phyloP scores from a whole-genome alignment of 2,888 invertebrate species.

The Adelphocoris suturalis region DNA sequence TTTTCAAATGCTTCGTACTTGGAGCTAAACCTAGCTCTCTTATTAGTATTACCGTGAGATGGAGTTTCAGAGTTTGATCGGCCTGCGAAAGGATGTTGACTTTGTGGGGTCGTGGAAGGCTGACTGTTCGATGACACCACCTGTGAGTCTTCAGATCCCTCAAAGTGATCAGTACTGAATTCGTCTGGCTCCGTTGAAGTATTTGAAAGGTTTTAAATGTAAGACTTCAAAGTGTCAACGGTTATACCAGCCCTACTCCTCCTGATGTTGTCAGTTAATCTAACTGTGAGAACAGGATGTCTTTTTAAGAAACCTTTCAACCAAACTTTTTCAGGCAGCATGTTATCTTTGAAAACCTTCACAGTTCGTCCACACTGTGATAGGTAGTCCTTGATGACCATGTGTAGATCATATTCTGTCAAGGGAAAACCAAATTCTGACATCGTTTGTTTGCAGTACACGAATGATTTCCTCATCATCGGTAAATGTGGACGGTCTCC shows the following conservation, averaged over 20 bases:
- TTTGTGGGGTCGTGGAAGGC: slow-evolving; percentile 51
- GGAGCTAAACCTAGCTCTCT: slow-evolving; percentile 44
- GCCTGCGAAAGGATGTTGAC: slow-evolving; percentile 42
- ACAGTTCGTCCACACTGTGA: slow-evolving; percentile 45
- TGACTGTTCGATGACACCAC: slow-evolving; percentile 42
- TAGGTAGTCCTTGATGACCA: slow-evolving; percentile 28
- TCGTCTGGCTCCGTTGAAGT: slow-evolving; percentile 49
- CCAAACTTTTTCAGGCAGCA: not conserved
- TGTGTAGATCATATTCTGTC: slow-evolving; percentile 71
- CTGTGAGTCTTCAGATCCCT: slow-evolving; percentile 47
- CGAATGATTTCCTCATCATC: slow-evolving; percentile 75
- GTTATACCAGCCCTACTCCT: slow-evolving; percentile 59
- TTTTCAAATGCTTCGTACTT: slow-evolving; percentile 46
- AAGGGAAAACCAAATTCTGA: slow-evolving; percentile 76
- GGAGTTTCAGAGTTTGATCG: slow-evolving; percentile 47
- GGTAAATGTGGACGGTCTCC: slow-evolving; percentile 73
- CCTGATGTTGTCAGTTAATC: slow-evolving; percentile 21
- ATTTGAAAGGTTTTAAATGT: slow-evolving; percentile 74
- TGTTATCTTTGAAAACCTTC: slow-evolving; percentile 72
- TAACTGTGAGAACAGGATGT: slow-evolving; percentile 17
- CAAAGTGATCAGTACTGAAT: slow-evolving; percentile 51
- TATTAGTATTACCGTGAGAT: slow-evolving; percentile 26
- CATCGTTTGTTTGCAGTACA: slow-evolving; percentile 73
- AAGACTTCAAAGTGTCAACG: slow-evolving; percentile 74
- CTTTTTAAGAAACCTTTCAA: slow-evolving; percentile 13